Percentiles rank a stretch among this genome's conserved stretches.
Conservation (phyloP, 2,797 vertebrate genomes). For the Sparidentex hasta region DNA sequence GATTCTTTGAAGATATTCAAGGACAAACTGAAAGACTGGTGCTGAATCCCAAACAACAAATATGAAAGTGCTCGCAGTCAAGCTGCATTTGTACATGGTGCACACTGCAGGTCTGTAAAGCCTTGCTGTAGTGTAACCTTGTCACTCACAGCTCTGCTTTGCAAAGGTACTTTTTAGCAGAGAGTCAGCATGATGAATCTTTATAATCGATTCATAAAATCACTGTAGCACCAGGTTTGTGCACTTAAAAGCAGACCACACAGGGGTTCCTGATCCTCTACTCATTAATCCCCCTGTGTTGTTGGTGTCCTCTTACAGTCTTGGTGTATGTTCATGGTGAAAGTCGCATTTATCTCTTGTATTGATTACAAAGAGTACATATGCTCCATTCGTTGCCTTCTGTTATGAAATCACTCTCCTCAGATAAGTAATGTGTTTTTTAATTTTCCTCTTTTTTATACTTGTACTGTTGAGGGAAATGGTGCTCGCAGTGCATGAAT, state of each 20-base stretch:
- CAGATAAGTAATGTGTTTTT: constrained; percentile 63
- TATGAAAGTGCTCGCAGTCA: constrained; percentile 32
- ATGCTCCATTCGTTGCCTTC: constrained; percentile 59
- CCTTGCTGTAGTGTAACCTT: constrained; percentile 37
- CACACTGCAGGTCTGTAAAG: constrained; percentile 7
- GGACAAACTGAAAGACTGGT: constrained; percentile 37
- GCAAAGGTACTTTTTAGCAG: constrained; percentile 19
- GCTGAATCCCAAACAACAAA: constrained; percentile 56
- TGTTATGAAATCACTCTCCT: constrained; percentile 72
- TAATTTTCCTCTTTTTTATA: constrained; percentile 29
- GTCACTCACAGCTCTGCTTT: constrained; percentile 9
- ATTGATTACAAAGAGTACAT: constrained; percentile 67
- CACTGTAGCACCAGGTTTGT: constrained; percentile 23
- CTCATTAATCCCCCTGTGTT: constrained; percentile 68
- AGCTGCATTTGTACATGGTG: constrained; percentile 19
- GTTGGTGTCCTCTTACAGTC: constrained; percentile 46
- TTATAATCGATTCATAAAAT: constrained; percentile 53
- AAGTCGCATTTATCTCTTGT: constrained; percentile 68
- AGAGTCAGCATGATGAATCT: constrained; percentile 49
- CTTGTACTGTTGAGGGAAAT: constrained; percentile 14
- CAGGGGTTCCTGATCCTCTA: constrained; percentile 38
- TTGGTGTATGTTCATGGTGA: constrained; percentile 56
- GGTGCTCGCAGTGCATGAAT: constrained; percentile 32
- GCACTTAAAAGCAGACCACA: constrained; percentile 25
- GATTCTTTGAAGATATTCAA: constrained; percentile 60